Evolutionary conservation across 2,888 invertebrate species (phyloP).

Genomic region (Chrysolina oricalcia): DNA sequence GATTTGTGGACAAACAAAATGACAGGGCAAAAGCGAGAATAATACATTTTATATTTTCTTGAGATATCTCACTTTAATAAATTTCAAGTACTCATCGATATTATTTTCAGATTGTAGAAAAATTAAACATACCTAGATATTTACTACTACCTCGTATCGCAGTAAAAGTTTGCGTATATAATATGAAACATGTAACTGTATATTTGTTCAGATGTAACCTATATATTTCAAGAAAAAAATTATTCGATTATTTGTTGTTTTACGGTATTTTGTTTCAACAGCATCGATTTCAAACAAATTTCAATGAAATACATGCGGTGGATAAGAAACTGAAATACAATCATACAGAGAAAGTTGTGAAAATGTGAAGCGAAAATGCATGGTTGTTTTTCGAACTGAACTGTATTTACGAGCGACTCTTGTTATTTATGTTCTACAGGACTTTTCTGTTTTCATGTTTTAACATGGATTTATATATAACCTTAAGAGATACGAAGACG

Average conservation of each 20-base stretch:
- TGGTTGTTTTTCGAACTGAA: background rate
- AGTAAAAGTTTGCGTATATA: background rate
- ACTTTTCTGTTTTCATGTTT: too few species aligned
- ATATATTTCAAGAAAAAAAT: conserved; percentile 1
- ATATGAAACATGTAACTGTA: background rate
- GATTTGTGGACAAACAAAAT: too few species aligned
- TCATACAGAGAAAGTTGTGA: background rate
- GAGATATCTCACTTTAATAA: too few species aligned
- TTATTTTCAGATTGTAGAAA: too few species aligned
- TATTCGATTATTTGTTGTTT: background rate
- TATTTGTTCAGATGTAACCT: conserved; percentile 1
- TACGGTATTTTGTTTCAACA: background rate
- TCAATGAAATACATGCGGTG: background rate
- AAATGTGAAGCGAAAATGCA: background rate
- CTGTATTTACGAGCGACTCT: background rate
- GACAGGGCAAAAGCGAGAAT: too few species aligned
- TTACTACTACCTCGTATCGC: background rate
- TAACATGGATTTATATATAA: too few species aligned
- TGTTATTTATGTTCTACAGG: too few species aligned
- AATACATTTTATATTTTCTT: too few species aligned
- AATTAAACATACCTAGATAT: background rate
- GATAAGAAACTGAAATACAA: conserved; percentile 2
- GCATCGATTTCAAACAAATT: background rate
- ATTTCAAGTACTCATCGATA: too few species aligned
- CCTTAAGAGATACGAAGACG: too few species aligned